Conservation (phyloP, 1,140 invertebrate species). For the Bradynema listronoti region DNA sequence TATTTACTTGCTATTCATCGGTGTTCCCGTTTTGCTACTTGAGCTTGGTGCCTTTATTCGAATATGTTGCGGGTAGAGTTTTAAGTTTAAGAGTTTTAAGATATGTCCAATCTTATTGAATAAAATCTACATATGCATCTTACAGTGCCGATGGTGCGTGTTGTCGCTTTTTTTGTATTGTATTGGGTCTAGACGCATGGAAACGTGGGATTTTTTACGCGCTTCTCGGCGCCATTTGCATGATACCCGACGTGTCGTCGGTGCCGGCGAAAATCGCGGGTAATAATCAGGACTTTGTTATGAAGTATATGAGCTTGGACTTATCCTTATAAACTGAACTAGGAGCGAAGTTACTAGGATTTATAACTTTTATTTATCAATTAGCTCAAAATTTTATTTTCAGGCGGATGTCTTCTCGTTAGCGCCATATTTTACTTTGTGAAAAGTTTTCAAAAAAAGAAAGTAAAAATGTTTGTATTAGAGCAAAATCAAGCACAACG, state of each 20-base stretch:
- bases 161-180: conserved; percentile 29
- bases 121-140: not conserved
- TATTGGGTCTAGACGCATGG: conserved; percentile 38
- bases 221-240: conserved; percentile 30
- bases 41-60: conserved; percentile 42
- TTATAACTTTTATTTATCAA: not conserved
- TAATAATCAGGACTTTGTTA: conserved; percentile 12
- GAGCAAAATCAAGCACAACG: not conserved
- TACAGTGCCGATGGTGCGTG: conserved; percentile 39
- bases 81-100: not conserved
- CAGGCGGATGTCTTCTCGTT: conserved; percentile 30
- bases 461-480: conserved; percentile 32
- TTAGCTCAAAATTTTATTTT: conserved; percentile 27
- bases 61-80: conserved; percentile 38
- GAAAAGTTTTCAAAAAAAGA: conserved; percentile 42
- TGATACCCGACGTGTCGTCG: conserved; percentile 31
- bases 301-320: not conserved
- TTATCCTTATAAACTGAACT: not conserved
- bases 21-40: conserved; percentile 37
- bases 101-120: not conserved
- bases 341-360: not conserved
- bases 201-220: conserved; percentile 35
- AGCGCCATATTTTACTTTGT: conserved; percentile 31
- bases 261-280: conserved; percentile 26
- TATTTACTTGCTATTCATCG: conserved; percentile 30